These are phyloP conservation scores for Zoanthus sansibaricus DNA, from an alignment of 92 coral and sea anemone species.

Conservation along the genomic window DNA sequence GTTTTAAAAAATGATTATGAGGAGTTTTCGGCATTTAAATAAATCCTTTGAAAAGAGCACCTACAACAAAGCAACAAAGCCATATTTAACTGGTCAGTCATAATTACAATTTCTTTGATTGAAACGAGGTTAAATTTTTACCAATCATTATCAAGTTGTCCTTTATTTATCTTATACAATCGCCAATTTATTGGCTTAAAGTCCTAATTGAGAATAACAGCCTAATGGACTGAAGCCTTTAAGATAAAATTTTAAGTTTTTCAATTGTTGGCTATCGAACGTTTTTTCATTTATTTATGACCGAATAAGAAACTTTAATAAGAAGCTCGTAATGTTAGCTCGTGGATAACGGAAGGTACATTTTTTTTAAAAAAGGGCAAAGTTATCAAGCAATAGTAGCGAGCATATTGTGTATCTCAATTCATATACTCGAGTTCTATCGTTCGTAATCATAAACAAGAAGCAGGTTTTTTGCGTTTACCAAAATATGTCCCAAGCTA, in stretches of 20 bases:
- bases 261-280: constrained; percentile 44
- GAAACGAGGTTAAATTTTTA: constrained; percentile 62
- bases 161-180: constrained; percentile 36
- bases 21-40: constrained; percentile 43
- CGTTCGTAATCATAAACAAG: neutral
- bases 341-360: no score
- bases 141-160: constrained; percentile 65
- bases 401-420: constrained; percentile 7
- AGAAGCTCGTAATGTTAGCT: neutral
- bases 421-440: neutral
- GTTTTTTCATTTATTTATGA: neutral
- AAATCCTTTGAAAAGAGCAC: constrained; percentile 28
- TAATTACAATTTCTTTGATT: constrained; percentile 54
- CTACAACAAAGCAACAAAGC: constrained; percentile 47
- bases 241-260: constrained; percentile 9
- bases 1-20: constrained; percentile 39
- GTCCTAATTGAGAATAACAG: constrained; percentile 26
- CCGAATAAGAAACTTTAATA: neutral
- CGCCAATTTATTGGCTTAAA: constrained; percentile 37
- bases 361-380: neutral
- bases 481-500: neutral
- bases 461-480: constrained; percentile 2
- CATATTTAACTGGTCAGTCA: constrained; percentile 49
- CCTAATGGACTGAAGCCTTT: constrained; percentile 29
- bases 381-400: neutral